phyloP scores from a whole-genome alignment of 2,113 vertebrate species.

The Cranoglanis bouderius region DNA sequence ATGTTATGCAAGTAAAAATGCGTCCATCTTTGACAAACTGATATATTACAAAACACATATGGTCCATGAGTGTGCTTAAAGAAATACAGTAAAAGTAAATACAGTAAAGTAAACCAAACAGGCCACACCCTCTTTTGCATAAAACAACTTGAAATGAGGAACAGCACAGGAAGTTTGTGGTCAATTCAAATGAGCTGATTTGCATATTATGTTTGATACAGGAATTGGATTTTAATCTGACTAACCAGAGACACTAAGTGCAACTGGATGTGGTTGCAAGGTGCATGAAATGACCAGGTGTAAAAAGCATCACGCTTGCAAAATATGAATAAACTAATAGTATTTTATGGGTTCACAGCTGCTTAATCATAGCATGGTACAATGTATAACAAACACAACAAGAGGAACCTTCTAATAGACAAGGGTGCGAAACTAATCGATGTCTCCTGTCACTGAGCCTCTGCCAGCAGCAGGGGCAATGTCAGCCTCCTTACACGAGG shows the following conservation, averaged over 20 bases:
- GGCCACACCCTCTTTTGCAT: not conserved
- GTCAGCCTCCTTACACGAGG: constrained; percentile 36
- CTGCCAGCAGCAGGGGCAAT: constrained; percentile 42
- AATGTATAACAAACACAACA: constrained; percentile 14
- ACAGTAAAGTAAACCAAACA: too few relatives aligned
- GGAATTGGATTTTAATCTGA: not conserved
- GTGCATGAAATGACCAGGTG: not conserved
- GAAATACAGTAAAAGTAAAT: too few relatives aligned
- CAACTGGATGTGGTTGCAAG: not conserved
- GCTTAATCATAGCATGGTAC: not conserved
- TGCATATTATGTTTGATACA: not conserved
- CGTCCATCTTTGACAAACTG: not conserved
- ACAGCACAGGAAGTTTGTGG: not conserved
- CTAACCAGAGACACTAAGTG: not conserved
- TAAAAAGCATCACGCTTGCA: not conserved
- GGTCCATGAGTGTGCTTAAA: not conserved
- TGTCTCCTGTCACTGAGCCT: constrained; percentile 42
- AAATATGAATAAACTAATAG: not conserved
- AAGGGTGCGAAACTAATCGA: constrained; percentile 46
- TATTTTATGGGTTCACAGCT: not conserved
- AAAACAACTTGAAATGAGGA: not conserved
- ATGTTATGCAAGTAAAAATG: not conserved
- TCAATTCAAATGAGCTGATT: not conserved
- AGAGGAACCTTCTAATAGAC: not conserved
- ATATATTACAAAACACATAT: not conserved